A percentile compares a stretch with the other conserved stretches of the same genome.
phyloP scores from a whole-genome alignment of 2,888 invertebrate genomes.

The Ischnus inquisitorius region DNA sequence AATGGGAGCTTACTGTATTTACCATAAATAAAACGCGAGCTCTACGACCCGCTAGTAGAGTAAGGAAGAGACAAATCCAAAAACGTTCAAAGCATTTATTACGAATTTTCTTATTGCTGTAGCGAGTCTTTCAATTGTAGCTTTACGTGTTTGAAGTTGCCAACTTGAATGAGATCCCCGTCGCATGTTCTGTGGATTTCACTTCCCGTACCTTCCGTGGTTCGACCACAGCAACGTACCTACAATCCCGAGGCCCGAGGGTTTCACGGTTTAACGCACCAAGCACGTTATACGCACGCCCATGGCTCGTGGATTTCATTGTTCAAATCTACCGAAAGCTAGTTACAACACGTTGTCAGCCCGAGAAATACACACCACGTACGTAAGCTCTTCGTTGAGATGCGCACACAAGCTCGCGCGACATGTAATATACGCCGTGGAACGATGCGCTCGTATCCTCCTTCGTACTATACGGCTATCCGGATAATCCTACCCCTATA shows the following conservation, averaged over 20 bases:
- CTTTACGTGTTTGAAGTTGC: no score
- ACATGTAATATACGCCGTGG: slow-evolving; percentile 42
- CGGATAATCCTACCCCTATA: slow-evolving; percentile 31
- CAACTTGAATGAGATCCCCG: no score
- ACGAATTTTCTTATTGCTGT: no score
- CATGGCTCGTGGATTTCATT: slow-evolving; percentile 27
- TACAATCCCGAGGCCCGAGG: slow-evolving; percentile 3
- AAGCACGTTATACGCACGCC: not conserved
- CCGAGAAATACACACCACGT: not conserved
- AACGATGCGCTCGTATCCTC: slow-evolving; percentile 49
- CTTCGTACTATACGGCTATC: not conserved
- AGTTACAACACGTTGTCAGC: not conserved
- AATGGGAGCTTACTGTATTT: no score
- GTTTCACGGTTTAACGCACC: slow-evolving; percentile 10
- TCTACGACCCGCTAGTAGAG: no score
- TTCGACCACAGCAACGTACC: not conserved
- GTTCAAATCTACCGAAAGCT: slow-evolving; percentile 7
- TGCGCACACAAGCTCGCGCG: slow-evolving; percentile 27
- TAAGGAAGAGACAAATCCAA: no score
- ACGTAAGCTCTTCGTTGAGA: slow-evolving; percentile 3
- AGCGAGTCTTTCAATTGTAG: no score
- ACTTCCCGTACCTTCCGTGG: not conserved
- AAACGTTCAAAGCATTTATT: no score
- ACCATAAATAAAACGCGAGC: no score
- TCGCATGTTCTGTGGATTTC: no score